Evolutionary conservation across 2,888 invertebrate genomes (phyloP), one percentile per base, ranked within the genome.

Genomic region (Microchrysa polita): DNA sequence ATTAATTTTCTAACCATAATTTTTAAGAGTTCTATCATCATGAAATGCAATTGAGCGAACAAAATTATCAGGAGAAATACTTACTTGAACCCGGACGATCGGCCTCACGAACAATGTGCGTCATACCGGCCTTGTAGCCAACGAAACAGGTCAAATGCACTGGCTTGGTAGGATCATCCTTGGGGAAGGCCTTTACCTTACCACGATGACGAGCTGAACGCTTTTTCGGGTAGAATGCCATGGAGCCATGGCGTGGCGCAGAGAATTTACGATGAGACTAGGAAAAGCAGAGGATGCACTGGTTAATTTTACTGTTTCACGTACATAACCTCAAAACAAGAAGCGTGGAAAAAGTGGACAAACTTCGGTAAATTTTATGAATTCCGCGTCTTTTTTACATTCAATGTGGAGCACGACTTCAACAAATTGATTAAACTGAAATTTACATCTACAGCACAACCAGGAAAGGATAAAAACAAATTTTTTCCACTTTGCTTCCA

Each of bases 201-300:
- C 99, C 99, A 87, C 98, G 94, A 88, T 97, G 97, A 83, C 97
- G 93, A 79, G 91, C 91, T 79, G 96, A 93, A 80, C 99, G 91
- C 88, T 99, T 99, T 88, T 98, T 98, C 82, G 99, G 99, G 87
- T 98, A 94, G 90, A 99, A 99, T 80, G 98, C 98, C 95, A 99
- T 97, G 73, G 98, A 98, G 81, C 99, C 99, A 91, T 99, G 99
- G 80, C 99, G 95, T 81, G 99, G 99, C 59, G 98, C 98, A 84
- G 97, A 98, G 87, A 99, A 99, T 86, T 99, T 99, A 85, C 99
- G 92, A 88, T 99, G 99, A 88, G 98, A 98, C 99, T 98, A 27
- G 14, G 34, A 69, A 34, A 12, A 20, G 1, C 14, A 12, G 4
- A 40, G 67, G 73, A 67, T 20, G 69, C 20, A 10, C 72, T 5